Evolutionary conservation across 2,797 vertebrate genomes (phyloP).

Genomic region (Parotocinclus haroldoi): DNA sequence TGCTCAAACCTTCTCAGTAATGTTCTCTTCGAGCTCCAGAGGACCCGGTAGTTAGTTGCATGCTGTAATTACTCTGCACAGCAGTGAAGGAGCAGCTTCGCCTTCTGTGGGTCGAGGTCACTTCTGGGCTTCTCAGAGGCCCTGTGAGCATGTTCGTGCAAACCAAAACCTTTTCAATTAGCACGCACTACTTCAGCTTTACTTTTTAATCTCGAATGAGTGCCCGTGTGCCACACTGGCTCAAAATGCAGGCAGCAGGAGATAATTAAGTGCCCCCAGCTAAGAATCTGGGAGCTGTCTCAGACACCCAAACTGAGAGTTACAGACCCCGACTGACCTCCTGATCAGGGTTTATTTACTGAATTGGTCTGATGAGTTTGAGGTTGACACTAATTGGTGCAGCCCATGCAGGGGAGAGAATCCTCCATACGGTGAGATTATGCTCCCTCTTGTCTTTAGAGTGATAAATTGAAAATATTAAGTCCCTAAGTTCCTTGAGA

Average conservation of each 20-base stretch:
- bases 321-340: background rate
- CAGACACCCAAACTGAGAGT: background rate
- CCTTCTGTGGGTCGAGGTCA: constrained; percentile 12
- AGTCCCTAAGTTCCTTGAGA: background rate
- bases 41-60: constrained; percentile 26
- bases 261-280: background rate
- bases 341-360: background rate
- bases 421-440: constrained; percentile 26
- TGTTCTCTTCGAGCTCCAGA: constrained; percentile 11
- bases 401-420: constrained; percentile 12
- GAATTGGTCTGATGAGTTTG: background rate
- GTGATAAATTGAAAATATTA: constrained; percentile 25
- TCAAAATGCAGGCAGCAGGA: constrained; percentile 2
- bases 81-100: background rate
- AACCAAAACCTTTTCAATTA: too few species aligned
- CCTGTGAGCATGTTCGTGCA: too few species aligned
- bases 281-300: constrained; percentile 6
- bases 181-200: too few species aligned
- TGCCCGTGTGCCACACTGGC: constrained; percentile 1
- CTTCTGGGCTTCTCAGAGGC: background rate
- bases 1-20: constrained; percentile 20
- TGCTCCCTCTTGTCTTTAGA: constrained; percentile 30
- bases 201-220: background rate
- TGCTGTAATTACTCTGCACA: constrained; percentile 29
- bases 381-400: constrained; percentile 26